phyloP scores from a whole-genome alignment of 1,140 invertebrate genomes.

The Tachypleus tridentatus region DNA sequence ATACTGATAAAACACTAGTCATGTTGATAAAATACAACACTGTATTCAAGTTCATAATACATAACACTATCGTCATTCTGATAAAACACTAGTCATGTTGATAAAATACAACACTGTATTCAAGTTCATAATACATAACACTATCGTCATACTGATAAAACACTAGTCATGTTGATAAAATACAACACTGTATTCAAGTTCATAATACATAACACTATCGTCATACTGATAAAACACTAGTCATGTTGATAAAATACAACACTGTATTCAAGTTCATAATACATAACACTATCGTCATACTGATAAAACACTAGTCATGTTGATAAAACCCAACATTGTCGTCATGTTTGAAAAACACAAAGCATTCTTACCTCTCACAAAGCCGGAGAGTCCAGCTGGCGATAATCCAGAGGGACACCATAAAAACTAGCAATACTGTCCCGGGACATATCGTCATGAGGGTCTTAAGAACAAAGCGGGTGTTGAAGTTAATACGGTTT shows the following conservation, averaged over 20 bases:
- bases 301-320: too few relatives aligned
- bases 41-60: background rate
- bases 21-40: background rate
- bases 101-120: background rate
- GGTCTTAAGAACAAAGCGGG: conserved; percentile 96
- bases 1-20: too few relatives aligned
- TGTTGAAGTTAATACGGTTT: conserved; percentile 99
- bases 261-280: background rate
- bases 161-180: too few relatives aligned
- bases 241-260: background rate
- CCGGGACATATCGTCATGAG: conserved; percentile 99
- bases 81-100: background rate
- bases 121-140: too few relatives aligned
- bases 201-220: too few relatives aligned
- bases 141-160: too few relatives aligned
- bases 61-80: background rate
- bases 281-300: background rate
- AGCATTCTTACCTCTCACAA: conserved; percentile 80
- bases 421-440: conserved; percentile 93
- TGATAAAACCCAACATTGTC: background rate
- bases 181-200: too few relatives aligned
- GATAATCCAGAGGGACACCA: conserved; percentile 98
- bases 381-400: conserved; percentile 96
- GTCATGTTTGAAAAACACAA: conserved; percentile 5
- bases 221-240: too few relatives aligned